Base-by-base conservation (phyloP, 2,888 invertebrate species). In the Cynaeus angustus region DNA sequence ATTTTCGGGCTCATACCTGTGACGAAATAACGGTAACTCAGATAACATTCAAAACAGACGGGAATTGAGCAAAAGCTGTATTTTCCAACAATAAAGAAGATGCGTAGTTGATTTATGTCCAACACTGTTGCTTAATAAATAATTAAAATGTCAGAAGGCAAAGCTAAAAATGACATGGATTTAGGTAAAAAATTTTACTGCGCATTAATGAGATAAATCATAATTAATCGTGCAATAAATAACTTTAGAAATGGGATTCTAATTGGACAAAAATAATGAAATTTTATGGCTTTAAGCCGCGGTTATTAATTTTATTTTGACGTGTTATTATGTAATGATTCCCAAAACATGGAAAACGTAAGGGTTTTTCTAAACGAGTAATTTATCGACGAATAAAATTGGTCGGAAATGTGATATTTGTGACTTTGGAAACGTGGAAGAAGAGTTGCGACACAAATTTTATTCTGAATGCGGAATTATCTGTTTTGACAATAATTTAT, bases 11-110 rank as follows among this genome's bases (percentile, higher is more conserved):
- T 30, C 59, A 59, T 59, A 59, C 59, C 46, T 59, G 59, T 59
- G 46, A 59, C 59, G 59, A 30, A 14, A 59, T 59, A 59, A 59
- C 59, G 43, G 59, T 59, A 45, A n/a, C 30, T 43, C 21, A 46
- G 16, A 46, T 46, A 46, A 21, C 46, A 16, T 46, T 46, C 10
- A 13, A 41, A 37, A 37, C 37, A 5, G 9, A 37, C 37, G 37
- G 4, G 37, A 37, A 37, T 37, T 37, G 8, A 37, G 37, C 37
- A 37, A 37, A 37, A n/a, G 30, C 30, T 8, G 8, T 30, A 30
- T 30, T 30, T 30, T 30, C 8, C 30, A 4, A 30, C 30, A 30
- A 30, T 30, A 30, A 30, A 5, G 7, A n/a, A 37, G n/a, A n/a
- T 37, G 37, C 37, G 37, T 3, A n/a, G 1, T n/a, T 46, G 46